phyloP scores from a whole-genome alignment of 2,888 invertebrate species.

The Alentia gelatinosa region DNA sequence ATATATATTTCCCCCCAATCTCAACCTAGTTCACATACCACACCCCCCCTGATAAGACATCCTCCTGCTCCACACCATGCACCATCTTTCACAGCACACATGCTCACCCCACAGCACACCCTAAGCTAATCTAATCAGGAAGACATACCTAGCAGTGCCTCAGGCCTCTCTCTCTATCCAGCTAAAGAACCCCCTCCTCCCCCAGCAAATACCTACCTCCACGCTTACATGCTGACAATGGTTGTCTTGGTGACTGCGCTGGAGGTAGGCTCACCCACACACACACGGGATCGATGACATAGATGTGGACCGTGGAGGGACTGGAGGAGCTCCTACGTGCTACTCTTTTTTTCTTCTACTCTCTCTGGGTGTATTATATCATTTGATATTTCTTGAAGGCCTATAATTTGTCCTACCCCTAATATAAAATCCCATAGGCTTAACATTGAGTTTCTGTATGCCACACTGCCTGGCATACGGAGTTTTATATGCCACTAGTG shows the following conservation, averaged over 20 bases:
- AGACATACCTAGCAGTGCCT: not conserved
- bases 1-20: too few species aligned
- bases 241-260: not conserved
- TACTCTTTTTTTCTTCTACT: not conserved
- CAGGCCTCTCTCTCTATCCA: not conserved
- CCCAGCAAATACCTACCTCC: not conserved
- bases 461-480: too few species aligned
- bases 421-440: too few species aligned
- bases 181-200: not conserved
- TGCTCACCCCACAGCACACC: not conserved
- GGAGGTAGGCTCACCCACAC: not conserved
- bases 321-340: not conserved
- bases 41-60: too few species aligned
- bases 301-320: not conserved
- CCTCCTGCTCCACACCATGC: not conserved
- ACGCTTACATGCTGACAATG: not conserved
- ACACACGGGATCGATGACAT: not conserved
- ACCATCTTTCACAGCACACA: not conserved
- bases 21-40: too few species aligned
- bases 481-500: too few species aligned
- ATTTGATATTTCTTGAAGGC: too few species aligned
- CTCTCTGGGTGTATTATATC: too few species aligned
- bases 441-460: too few species aligned
- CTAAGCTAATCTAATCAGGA: not conserved
- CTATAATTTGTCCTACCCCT: too few species aligned